Evolutionary conservation across 2,888 invertebrate species (phyloP).

Genomic region (Rhagium mordax): DNA sequence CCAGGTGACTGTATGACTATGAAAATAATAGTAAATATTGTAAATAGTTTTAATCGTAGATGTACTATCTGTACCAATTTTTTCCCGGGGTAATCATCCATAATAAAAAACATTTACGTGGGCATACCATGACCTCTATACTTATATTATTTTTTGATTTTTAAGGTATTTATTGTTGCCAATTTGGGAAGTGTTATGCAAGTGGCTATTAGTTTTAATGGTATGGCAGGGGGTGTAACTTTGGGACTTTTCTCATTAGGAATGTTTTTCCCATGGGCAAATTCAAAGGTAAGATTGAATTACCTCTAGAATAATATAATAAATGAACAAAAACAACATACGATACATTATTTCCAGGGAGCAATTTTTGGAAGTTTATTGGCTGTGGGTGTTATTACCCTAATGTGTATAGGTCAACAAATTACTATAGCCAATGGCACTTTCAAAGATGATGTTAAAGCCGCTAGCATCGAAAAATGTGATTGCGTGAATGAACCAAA

Average conservation of each 20-base stretch:
- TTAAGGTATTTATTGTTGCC: conserved; percentile 87
- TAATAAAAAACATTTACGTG: no score
- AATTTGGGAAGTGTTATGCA: conserved; percentile 90
- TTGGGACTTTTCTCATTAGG: conserved; percentile 90
- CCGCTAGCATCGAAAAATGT: conserved; percentile 74
- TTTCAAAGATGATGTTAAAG: conserved; percentile 68
- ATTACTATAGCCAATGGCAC: conserved; percentile 71
- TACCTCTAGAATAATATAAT: no score
- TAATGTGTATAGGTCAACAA: conserved; percentile 81
- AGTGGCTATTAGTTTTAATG: conserved; percentile 90
- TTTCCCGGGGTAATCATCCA: no score
- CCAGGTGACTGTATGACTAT: no score
- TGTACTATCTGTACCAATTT: no score
- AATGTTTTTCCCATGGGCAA: conserved; percentile 91
- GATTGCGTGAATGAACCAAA: conserved; percentile 65
- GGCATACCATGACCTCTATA: no score
- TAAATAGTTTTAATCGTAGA: no score
- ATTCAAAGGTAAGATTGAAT: conserved; percentile 77
- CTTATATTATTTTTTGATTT: conserved; percentile 39
- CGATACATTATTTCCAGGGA: conserved; percentile 70
- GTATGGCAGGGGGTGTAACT: conserved; percentile 91
- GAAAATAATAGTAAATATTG: no score
- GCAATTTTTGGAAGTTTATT: conserved; percentile 77
- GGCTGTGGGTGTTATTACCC: conserved; percentile 75
- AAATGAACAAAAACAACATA: no score